A percentile compares a stretch with the other conserved stretches of the same genome.
These are phyloP conservation scores for Carettochelys insculpta DNA, from an alignment of 2,113 vertebrate species.

Conservation along the genomic window DNA sequence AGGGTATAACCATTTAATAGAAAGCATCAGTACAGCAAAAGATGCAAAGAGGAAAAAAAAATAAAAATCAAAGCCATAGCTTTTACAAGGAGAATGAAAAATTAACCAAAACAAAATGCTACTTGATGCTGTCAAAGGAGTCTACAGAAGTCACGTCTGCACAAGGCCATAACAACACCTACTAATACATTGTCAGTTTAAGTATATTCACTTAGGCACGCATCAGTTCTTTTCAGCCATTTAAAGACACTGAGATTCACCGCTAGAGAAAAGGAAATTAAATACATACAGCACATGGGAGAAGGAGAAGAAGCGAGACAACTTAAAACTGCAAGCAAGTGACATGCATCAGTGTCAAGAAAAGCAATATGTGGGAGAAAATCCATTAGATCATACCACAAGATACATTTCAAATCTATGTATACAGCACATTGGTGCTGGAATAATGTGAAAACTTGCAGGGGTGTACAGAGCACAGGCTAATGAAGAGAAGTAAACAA, in stretches of 20 bases:
- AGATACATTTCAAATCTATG: not conserved
- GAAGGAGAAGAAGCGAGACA: not conserved
- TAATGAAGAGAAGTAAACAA: not conserved
- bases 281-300: not conserved
- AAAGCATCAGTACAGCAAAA: not conserved
- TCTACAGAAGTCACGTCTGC: conserved; percentile 11
- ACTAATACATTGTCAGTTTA: not conserved
- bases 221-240: not conserved
- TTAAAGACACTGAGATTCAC: not conserved
- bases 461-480: not conserved
- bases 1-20: not conserved
- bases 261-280: conserved; percentile 10
- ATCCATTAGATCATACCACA: not conserved
- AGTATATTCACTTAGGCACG: not conserved
- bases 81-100: conserved; percentile 2
- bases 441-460: conserved; percentile 12
- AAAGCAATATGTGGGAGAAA: not conserved
- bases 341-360: not conserved
- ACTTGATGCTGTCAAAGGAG: conserved; percentile 43
- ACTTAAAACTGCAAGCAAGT: not conserved
- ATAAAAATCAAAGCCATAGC: not conserved
- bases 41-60: no score
- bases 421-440: not conserved
- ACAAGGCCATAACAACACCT: not conserved
- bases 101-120: conserved; percentile 9